Evolutionary conservation across 2,888 invertebrate genomes (phyloP), one percentile per base, ranked within the genome.

Genomic region (Blastobasis lacticolella): DNA sequence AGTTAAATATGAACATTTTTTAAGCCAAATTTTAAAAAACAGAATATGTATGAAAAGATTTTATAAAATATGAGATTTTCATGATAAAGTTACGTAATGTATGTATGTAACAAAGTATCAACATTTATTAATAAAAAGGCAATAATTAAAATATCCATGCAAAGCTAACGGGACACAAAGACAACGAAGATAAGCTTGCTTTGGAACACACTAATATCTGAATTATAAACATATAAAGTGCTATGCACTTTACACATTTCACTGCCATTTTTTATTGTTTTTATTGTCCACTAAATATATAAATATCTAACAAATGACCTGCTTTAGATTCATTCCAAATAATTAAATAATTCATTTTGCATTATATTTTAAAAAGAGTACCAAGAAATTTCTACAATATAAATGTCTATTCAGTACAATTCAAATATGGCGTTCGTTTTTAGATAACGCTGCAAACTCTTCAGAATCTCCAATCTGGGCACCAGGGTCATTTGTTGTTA

Each of bases 361-460:
- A 50, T 49, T 57, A 51, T 49, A 40, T 43, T n/a, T 9, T 42
- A 36, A 42, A 40, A 23, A 23, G 23, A 23, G 3, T 23, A 23
- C 23, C 37, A n/a, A 40, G 9, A 45, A 46, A 37, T 4, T 37
- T 48, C 37, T 49, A 45, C 49, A 45, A 46, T 46, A n/a, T 37
- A 6, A 48, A 42, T n/a, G 23, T 9, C 10, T 48, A 42, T 53
- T 58, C 54, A 69, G 63, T 69, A 54, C 71, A 77, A 81, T 81
- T 83, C 76, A 81, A 81, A 75, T 63, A 55, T 74, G 71, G 80
- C 76, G 73, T 81, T 81, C 72, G 76, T 83, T 84, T 91, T 90
- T 92, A 95, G 93, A 94, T 96, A 89, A 96, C 96, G 71, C 91
- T 96, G 85, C 95, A 95, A 90, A 91, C 95, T 75, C 90, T 96